Base-by-base conservation (phyloP, 2,113 vertebrate species). In the Trinectes maculatus region DNA sequence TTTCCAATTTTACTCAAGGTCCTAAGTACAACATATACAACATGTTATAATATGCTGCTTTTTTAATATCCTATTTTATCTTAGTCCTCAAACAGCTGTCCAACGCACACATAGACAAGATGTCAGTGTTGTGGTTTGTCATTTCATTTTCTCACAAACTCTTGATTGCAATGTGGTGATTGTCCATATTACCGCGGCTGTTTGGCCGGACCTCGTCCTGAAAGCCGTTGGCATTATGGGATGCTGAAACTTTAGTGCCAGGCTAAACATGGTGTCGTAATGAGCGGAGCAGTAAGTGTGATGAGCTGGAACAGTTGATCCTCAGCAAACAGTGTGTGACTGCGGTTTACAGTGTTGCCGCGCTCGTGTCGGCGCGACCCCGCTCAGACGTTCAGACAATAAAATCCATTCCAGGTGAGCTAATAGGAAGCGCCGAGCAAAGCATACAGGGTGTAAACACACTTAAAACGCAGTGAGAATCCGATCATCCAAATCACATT, bases 121-220 rank as follows among this genome's bases (percentile, higher is more conserved):
- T n/a, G n/a, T n/a, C n/a, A n/a, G n/a, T n/a, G n/a, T n/a, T n/a
- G n/a, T n/a, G n/a, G n/a, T n/a, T n/a, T n/a, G n/a, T n/a, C n/a
- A n/a, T n/a, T n/a, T n/a, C n/a, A n/a, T 76, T 79, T 64, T 43
- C 47, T 61, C 57, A 64, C 43, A 77, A 79, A 68, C 39, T n/a
- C n/a, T 65, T 75, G 59, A 71, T 59, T 68, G 54, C 52, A 33
- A 6, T 70, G 36, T 39, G 36, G 34, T 28, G 37, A 65, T 54
- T 11, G 55, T 26, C 11, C 67, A 58, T 36, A n/a, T 73, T 72
- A n/a, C 61, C 7, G 48, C 24, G 22, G 25, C 31, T 70, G 62
- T 54, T 65, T 26, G 8, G 37, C 33, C 46, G 46, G 28, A 52
- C 53, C 59, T 49, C 16, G 44, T 33, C 48, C 56, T 39, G 39